These are phyloP conservation scores for Chloroclysta siterata DNA, from an alignment of 2,888 invertebrate genomes.

Conservation along the genomic window DNA sequence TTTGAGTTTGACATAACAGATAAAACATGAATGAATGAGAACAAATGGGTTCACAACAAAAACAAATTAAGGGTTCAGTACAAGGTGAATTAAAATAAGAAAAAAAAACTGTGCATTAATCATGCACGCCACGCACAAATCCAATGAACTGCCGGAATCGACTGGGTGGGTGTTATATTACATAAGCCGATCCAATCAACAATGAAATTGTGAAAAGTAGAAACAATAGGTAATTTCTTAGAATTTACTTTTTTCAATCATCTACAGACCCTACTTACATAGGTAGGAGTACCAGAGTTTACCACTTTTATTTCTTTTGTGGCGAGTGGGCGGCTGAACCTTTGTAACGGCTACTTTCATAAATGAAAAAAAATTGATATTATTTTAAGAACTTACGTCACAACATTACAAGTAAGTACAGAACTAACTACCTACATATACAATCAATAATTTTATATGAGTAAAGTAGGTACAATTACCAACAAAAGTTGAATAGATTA, in stretches of 20 bases:
- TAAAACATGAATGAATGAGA: too few species aligned
- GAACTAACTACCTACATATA: background rate
- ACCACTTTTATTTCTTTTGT: conserved; percentile 30
- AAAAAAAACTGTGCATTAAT: background rate
- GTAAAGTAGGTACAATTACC: too few species aligned
- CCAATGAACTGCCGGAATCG: background rate
- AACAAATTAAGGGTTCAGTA: conserved; percentile 7
- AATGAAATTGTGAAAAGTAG: conserved; percentile 22
- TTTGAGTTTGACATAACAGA: too few species aligned
- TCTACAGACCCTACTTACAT: background rate
- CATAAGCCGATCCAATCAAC: conserved; percentile 10
- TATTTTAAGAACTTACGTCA: background rate
- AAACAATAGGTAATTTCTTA: conserved; percentile 39
- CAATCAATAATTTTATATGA: too few species aligned
- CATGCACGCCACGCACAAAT: background rate
- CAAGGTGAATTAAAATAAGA: background rate
- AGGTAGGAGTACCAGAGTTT: background rate
- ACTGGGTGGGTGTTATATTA: conserved; percentile 15
- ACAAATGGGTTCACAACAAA: conserved; percentile 11
- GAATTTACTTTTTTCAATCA: conserved; percentile 19
- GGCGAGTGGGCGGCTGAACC: conserved; percentile 15
- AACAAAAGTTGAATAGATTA: too few species aligned
- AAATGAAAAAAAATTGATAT: background rate
- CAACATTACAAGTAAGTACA: background rate
- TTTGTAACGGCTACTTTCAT: conserved; percentile 6